phyloP scores from a whole-genome alignment of 1,140 invertebrate species.

The Ostrea edulis region DNA sequence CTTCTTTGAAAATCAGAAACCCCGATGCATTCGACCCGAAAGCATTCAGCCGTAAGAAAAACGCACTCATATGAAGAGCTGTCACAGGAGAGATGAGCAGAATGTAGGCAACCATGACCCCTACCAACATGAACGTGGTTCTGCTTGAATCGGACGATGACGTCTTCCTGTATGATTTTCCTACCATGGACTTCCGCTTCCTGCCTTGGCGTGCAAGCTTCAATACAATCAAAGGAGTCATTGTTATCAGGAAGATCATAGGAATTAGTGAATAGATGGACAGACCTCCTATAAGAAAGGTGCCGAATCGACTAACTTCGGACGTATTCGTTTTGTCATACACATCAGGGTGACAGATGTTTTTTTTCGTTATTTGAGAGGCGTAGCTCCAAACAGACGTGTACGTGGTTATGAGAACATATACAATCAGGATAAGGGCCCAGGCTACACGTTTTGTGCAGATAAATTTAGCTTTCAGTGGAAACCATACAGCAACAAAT shows the following conservation, averaged over 20 bases:
- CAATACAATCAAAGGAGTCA: constrained; percentile 51
- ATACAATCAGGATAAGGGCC: constrained; percentile 17
- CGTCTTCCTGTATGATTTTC: not conserved
- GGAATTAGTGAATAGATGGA: constrained; percentile 53
- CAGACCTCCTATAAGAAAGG: constrained; percentile 48
- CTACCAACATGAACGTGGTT: constrained; percentile 57
- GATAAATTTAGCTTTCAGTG: constrained; percentile 63
- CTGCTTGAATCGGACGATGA: constrained; percentile 1
- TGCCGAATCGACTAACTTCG: constrained; percentile 1
- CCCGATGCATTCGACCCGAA: constrained; percentile 44
- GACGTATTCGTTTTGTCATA: constrained; percentile 2
- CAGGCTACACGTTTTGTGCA: constrained; percentile 51
- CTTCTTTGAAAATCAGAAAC: constrained; percentile 47
- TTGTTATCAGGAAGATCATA: constrained; percentile 44
- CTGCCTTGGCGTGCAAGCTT: not conserved
- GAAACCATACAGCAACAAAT: constrained; percentile 67
- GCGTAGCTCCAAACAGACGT: constrained; percentile 59
- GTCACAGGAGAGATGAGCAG: constrained; percentile 55
- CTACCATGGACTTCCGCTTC: constrained; percentile 13
- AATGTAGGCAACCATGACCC: constrained; percentile 56
- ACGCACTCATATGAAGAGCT: constrained; percentile 47
- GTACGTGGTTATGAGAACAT: constrained; percentile 50
- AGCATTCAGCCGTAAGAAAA: constrained; percentile 40
- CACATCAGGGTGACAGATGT: constrained; percentile 59
- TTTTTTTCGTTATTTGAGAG: constrained; percentile 53